These are phyloP conservation scores for Drosophila subpulchrella DNA, from an alignment of 1,140 invertebrate species.

Conservation along the genomic window DNA sequence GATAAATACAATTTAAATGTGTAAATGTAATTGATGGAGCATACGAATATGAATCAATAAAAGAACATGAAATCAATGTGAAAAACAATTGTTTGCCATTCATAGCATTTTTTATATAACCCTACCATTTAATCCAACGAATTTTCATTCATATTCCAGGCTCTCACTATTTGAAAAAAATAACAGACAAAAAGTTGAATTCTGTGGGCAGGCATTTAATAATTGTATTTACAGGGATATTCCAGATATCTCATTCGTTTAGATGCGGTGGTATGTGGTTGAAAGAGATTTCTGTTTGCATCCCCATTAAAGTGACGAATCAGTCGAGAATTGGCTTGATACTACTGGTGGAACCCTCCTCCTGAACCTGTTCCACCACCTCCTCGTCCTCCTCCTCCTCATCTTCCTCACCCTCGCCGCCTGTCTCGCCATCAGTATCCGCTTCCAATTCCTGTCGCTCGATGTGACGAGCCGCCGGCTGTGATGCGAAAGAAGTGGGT, in stretches of 20 bases:
- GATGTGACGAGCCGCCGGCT: slow-evolving; percentile 57
- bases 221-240: not conserved
- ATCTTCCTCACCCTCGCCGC: slow-evolving; percentile 11
- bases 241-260: not conserved
- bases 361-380: slow-evolving; percentile 2
- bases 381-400: slow-evolving; percentile 23
- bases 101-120: not conserved
- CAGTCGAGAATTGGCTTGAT: slow-evolving; percentile 46
- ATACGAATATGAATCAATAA: slow-evolving; percentile 71
- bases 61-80: slow-evolving; percentile 41
- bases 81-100: not conserved
- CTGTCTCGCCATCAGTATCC: slow-evolving; percentile 21
- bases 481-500: not conserved
- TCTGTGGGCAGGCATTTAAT: not conserved
- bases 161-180: slow-evolving; percentile 17
- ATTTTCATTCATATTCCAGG: not conserved
- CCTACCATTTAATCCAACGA: not conserved
- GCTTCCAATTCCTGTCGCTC: slow-evolving; percentile 44
- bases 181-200: slow-evolving; percentile 10
- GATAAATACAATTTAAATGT: slow-evolving; percentile 70
- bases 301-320: slow-evolving; percentile 17
- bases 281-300: not conserved
- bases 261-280: not conserved
- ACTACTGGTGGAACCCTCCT: slow-evolving; percentile 31
- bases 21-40: slow-evolving; percentile 75